Evolutionary conservation across 2,797 vertebrate genomes (phyloP), one percentile per base, ranked within the genome.

Genomic region (Arnoldichthys spilopterus): DNA sequence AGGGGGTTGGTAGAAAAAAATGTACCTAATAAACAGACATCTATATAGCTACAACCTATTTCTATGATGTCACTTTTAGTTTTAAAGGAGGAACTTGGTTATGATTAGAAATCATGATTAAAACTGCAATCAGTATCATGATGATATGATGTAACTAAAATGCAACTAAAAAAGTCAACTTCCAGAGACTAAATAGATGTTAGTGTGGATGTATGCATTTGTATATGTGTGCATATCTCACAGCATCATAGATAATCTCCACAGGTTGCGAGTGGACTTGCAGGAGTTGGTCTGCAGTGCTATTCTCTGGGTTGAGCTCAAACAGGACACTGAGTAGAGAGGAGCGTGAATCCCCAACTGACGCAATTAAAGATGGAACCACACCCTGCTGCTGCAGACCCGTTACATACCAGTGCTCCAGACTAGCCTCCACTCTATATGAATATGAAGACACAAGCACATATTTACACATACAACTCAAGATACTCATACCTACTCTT

Each of bases 371-470:
- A 0, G 96, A 97, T 0, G 98, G 97, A 0, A 96, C 88, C 1
- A 82, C 72, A 18, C 94, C 92, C 84, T 93, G 88, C 85, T 98
- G 96, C 78, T 89, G 91, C 43, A 99, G 84, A 18, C 98, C 97
- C 0, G 97, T 99, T 47, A 98, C 93, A 0, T 92, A 96, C 98
- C 97, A 99, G 83, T 97, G 96, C 77, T 96, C 91, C 89, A 99
- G 84, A 20, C 94, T 94, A 2, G 93, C 95, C 89, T 97, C 96
- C 82, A 98, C 86, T 90, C 98, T 99, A 86, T 20, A 79, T 32
- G 67, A 6, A 6, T 13, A 67, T 40, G 40, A 28, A 34, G 2
- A 61, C 30, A 72, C 9, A 67, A 30, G 68, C 22, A 77, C 30
- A 16, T 8, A 43, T 30, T 30, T n/a, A 54, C 20, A 68, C 6